Evolutionary conservation across 2,888 invertebrate species (phyloP), one percentile per base, ranked within the genome.

Genomic region (Troides oblongomaculatus): DNA sequence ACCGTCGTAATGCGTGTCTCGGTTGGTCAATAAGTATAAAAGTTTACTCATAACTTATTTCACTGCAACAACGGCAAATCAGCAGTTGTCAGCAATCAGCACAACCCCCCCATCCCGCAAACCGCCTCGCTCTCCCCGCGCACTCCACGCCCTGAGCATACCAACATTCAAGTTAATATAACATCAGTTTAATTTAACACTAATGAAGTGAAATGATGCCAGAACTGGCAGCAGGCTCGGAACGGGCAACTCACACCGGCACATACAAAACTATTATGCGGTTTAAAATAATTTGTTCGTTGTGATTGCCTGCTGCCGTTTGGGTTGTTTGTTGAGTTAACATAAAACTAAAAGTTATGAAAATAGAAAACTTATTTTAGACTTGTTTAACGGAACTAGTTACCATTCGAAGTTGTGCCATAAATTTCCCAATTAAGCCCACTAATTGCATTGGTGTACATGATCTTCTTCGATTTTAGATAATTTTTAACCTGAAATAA

Each of bases 31-130:
- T 87, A 87, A 85, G 86, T 79, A 91, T 86, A 89, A 91, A 92
- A 87, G 82, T 85, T 90, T 91, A 92, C 90, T 92, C 92, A 92
- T 92, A 92, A 92, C 92, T 92, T 91, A 87, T 84, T 84, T 30
- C 79, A 89, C 92, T 77, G 91, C 92, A 90, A 91, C 90, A 90
- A 90, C 92, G 84, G 92, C 90, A 90, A 88, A 85, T 88, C 91
- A 88, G 90, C 90, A 87, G 91, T 90, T 92, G 92, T 90, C 91
- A 88, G 91, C 89, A 88, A 85, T 84, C 92, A 82, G 90, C 91
- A 85, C 85, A 84, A 86, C 88, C 90, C 84, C 83, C 85, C 84
- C 84, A 85, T 87, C 88, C 88, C 87, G 86, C 87, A 79, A 86
- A 87, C 81, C 87, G 88, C 87, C 90, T 87, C 90, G 7, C 39